Percentiles rank a stretch among this genome's conserved stretches.
Evolutionary conservation across 30 jellyfish, hydroid and myxozoan genomes (phyloP).

Genomic region (Aurelia sp.): DNA sequence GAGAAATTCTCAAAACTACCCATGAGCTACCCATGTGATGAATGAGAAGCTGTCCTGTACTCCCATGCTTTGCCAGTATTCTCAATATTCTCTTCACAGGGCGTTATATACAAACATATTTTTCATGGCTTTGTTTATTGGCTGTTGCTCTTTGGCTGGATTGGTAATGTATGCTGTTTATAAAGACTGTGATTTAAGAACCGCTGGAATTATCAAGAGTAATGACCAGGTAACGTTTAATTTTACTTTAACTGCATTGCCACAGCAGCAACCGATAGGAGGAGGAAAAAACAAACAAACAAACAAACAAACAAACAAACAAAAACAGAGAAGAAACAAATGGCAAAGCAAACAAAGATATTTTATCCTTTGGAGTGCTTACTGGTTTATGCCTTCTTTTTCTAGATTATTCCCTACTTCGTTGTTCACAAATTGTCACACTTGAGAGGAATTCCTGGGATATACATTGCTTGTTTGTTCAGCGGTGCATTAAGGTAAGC

Average conservation of each 20-base stretch:
- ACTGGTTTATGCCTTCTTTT: no score
- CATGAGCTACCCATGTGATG: no score
- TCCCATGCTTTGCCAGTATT: no score
- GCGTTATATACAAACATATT: conserved; percentile 41
- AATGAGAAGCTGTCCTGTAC: no score
- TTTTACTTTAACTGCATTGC: no score
- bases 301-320: no score
- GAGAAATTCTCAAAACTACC: no score
- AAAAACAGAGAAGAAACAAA: no score
- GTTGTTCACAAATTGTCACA: conserved; percentile 65
- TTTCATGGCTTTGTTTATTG: conserved; percentile 31
- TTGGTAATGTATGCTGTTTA: conserved; percentile 83
- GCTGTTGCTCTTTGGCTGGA: conserved; percentile 63
- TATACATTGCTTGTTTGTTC: conserved; percentile 78
- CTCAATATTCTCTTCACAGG: conserved; percentile 24
- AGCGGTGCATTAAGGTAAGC: conserved; percentile 82
- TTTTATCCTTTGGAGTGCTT: no score
- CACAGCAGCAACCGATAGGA: no score
- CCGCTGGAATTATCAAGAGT: conserved; percentile 42
- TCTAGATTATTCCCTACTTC: conserved; percentile 78
- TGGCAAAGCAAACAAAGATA: no score
- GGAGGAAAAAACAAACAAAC: no score
- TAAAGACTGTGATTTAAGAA: conserved; percentile 57
- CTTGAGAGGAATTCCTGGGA: conserved; percentile 74
- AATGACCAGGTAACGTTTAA: conserved; percentile 73